Evolutionary conservation across 2,888 invertebrate species (phyloP).

Genomic region (Pterostichus niger): DNA sequence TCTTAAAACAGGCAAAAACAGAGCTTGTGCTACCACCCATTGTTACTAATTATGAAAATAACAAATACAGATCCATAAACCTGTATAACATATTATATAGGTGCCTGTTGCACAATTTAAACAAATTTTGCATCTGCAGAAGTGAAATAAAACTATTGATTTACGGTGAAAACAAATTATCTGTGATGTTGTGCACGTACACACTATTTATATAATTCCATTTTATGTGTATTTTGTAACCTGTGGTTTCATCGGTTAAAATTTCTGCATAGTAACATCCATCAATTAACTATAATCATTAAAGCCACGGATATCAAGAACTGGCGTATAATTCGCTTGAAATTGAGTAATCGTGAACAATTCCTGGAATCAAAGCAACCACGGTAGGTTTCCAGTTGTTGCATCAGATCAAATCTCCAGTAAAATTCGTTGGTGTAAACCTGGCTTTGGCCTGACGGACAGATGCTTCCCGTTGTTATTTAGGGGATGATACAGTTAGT

Average conservation of each 20-base stretch:
- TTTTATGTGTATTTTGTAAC: no score
- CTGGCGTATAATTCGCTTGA: neutral
- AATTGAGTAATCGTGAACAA: constrained; percentile 5
- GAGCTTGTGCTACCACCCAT: no score
- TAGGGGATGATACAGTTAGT: constrained; percentile 49
- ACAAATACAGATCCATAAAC: no score
- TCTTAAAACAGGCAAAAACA: no score
- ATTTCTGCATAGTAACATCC: constrained; percentile 9
- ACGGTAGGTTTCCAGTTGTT: constrained; percentile 52
- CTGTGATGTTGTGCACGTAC: neutral
- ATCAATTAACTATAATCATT: no score
- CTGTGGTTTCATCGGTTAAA: neutral
- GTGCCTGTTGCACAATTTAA: no score
- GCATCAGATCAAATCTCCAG: constrained; percentile 59
- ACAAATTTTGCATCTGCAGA: neutral
- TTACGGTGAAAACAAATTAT: constrained; percentile 9
- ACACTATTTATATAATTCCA: no score
- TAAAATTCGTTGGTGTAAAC: constrained; percentile 29
- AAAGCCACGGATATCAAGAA: neutral
- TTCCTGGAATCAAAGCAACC: constrained; percentile 13
- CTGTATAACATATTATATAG: no score
- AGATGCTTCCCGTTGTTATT: constrained; percentile 52
- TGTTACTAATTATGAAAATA: no score
- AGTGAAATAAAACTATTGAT: constrained; percentile 11
- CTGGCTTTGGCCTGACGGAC: constrained; percentile 39